Base-by-base conservation (phyloP, 1,140 invertebrate genomes). In the Nasonia vitripennis region DNA sequence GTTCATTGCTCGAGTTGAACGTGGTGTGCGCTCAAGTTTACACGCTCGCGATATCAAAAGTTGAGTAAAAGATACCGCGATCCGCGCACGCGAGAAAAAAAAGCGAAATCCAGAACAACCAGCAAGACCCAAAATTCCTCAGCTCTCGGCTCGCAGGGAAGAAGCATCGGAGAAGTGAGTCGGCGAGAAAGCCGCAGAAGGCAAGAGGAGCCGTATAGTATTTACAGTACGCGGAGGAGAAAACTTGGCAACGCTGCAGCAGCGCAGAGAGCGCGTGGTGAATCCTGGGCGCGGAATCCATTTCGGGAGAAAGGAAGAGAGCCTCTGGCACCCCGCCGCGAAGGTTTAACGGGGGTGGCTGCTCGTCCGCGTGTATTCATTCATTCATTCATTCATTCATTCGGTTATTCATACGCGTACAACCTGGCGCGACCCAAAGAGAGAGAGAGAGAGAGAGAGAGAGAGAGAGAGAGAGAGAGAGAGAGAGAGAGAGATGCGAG, bases 331-430 rank as follows among this genome's bases (percentile, higher is more conserved):
- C 89, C 91, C 91, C 86, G 90, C 90, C 89, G 91, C 74, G 91
- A 91, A 85, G 90, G 89, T 90, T 90, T 87, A 88, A 91, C 87
- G 87, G 89, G 89, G 89, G 89, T 91, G 88, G 88, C 84, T 85
- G 55, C 86, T 78, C 74, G 12, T 45, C 73, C 48, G 31, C n/a
- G 86, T 80, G 67, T 87, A 83, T 87, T 84, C 88, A 89, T 87
- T 87, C 89, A 90, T 90, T 88, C 89, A 89, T 87, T 87, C 84
- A 77, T 68, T 70, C 78, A 23, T 62, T 55, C 51, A 82, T 87
- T 84, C 88, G 89, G 87, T 88, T 89, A 90, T 91, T 89, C 89
- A 89, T 87, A 86, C 84, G 48, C 45, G 45, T 71, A 51, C 78
- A 74, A 85, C 78, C 79, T 81, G 84, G 78, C 71, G 73, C 10